These are phyloP conservation scores for Procavia capensis DNA, from an alignment of 2,113 vertebrate genomes.

Conservation along the genomic window DNA sequence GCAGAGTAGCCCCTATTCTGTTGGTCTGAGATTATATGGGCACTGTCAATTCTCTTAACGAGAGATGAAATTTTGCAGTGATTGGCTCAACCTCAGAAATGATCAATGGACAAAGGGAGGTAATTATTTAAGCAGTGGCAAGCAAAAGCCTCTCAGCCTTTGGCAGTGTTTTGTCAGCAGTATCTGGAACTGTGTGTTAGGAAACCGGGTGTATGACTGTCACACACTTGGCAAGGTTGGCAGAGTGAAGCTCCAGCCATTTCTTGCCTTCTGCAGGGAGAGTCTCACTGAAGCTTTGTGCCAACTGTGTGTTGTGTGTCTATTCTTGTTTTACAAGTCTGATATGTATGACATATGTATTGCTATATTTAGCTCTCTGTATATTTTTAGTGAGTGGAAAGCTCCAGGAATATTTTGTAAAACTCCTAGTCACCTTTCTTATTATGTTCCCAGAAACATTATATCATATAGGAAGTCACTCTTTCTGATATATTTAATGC, in stretches of 20 bases:
- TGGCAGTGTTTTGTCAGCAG: background rate
- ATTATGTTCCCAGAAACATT: slow-evolving; percentile 23
- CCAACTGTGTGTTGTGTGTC: background rate
- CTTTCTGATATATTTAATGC: background rate
- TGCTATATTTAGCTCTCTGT: slow-evolving; percentile 17
- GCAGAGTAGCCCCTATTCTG: background rate
- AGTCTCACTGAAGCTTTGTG: background rate
- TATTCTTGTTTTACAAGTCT: background rate
- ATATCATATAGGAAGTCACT: slow-evolving; percentile 32
- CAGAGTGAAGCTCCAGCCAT: background rate
- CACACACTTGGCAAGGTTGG: background rate
- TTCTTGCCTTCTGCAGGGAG: slow-evolving; percentile 2
- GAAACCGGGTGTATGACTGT: background rate
- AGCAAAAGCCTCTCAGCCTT: background rate
- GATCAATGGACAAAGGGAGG: slow-evolving; percentile 61
- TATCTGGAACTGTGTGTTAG: background rate
- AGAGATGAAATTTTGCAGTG: slow-evolving; percentile 48
- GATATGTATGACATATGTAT: background rate
- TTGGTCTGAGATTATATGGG: slow-evolving; percentile 15
- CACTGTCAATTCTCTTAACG: slow-evolving; percentile 59
- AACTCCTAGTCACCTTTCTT: slow-evolving; percentile 16
- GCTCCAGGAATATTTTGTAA: background rate
- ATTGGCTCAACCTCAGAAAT: slow-evolving; percentile 71
- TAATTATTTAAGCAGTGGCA: slow-evolving; percentile 59
- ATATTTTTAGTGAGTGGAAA: slow-evolving; percentile 32